Evolutionary conservation across 2,797 vertebrate species (phyloP), one percentile per base, ranked within the genome.

Genomic region (Smutsia gigantea): DNA sequence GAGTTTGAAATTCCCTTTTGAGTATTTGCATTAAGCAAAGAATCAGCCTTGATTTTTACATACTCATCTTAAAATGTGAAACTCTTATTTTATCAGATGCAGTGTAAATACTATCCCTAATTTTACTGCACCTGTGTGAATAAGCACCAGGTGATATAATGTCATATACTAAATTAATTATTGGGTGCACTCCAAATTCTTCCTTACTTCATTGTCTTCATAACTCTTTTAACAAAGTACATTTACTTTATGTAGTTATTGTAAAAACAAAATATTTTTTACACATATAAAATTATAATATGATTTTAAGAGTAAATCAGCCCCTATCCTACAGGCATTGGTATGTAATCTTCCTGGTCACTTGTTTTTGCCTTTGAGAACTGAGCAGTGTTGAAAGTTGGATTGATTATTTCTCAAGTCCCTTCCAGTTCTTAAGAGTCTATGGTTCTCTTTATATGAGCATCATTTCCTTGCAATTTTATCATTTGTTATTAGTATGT

Each of bases 31-130:
- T 1, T 61, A 29, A 81, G 61, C 69, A 93, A 51, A 72, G 11
- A 59, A 71, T 90, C 12, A 75, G 6, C n/a, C 90, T 92, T 85
- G 31, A 86, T 78, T 93, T 92, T 94, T 71, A 37, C 46, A 69
- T n/a, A 61, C 19, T 81, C 12, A 55, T 12, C 27, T 85, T 90
- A 96, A 79, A 91, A 71, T 78, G 15, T 53, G 9, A 93, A 93
- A 72, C 53, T 88, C 31, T 72, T 88, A 59, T 75, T 89, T 90
- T 77, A 49, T 84, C 39, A 93, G 89, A 86, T 94, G 25, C 57
- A 81, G 31, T n/a, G 18, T 87, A 72, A 89, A 31, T 82, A 82
- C 9, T 37, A 77, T 77, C 53, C 7, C 17, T 68, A 51, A 53
- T 78, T 91, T 11, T 95, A 61, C 34, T 18, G 17, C 85, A 39